Base-by-base conservation (phyloP, 2,797 vertebrate species). In the Sciurus carolinensis region DNA sequence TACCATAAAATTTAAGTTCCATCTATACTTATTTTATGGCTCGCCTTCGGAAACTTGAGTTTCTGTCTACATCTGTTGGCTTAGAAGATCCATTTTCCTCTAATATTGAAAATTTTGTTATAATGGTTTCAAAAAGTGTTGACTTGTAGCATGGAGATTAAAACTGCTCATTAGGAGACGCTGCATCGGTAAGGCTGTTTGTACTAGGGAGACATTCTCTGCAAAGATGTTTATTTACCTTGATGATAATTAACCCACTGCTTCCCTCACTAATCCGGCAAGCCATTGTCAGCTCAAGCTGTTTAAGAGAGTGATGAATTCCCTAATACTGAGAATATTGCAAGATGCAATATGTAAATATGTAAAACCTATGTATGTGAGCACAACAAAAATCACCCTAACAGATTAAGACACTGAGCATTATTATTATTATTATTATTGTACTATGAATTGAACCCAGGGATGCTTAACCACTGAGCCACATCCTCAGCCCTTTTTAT, bases 1-100 rank as follows among this genome's bases (percentile, higher is more conserved):
- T 95, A 94, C 97, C 95, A 90, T 96, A 93, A 97, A 96, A 96
- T 96, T 96, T 93, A 95, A 95, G 96, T 95, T 95, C 94, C 95
- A 22, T 96, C 90, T 96, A 90, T 86, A 95, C 95, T 86, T 84
- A 85, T 87, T 93, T 96, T 96, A 93, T 92, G 39, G 77, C 90
- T 94, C 91, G 91, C 66, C 88, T 85, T 96, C 3, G 44, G 90
- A 95, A 95, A 97, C 92, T 85, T 94, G 76, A 90, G 88, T 93
- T 93, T 77, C 85, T 95, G 81, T 75, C 92, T 94, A 94, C 92
- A 90, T 96, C 90, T 97, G 94, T 88, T 96, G 85, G 85, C 92
- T 95, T 36, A 79, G 94, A 91, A 93, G 92, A 95, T 94, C 79
- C 39, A 81, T 95, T 96, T 96, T 90, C 81, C 90, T 82, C 39